These are phyloP conservation scores for Halcyon malimbica DNA, from an alignment of 2,113 vertebrate species.

Conservation along the genomic window DNA sequence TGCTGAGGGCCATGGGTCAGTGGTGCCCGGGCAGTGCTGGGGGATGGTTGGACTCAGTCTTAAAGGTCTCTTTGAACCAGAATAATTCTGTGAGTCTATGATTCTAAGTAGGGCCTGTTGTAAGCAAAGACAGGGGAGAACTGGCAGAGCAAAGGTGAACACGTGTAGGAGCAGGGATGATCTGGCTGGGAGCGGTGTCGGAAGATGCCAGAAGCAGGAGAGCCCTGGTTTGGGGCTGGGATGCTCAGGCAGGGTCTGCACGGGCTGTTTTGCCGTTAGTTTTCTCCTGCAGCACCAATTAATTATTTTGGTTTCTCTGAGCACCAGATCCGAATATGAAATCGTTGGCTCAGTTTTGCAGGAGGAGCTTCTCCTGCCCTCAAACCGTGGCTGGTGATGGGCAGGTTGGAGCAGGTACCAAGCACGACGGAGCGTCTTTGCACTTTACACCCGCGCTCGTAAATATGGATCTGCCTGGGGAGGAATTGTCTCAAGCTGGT, in stretches of 20 bases:
- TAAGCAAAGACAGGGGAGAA: not conserved
- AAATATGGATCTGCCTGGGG: not conserved
- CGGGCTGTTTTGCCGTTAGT: not conserved
- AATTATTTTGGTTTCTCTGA: not conserved
- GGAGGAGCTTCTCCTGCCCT: not conserved
- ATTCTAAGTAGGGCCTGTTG: not conserved
- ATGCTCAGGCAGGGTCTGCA: accelerated
- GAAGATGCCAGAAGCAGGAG: not conserved
- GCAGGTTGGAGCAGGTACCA: not conserved
- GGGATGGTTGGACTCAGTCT: not conserved
- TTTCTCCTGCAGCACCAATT: not conserved
- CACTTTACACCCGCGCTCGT: not conserved
- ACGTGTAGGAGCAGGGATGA: accelerated
- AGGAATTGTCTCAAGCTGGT: constrained; percentile 62
- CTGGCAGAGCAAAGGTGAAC: not conserved
- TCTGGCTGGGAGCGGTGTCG: accelerated
- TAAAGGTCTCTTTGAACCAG: not conserved
- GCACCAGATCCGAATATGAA: not conserved
- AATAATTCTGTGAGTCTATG: not conserved
- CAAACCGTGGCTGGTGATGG: not conserved
- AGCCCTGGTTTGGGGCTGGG: accelerated
- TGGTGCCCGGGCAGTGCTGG: not conserved
- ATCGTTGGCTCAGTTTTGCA: not conserved
- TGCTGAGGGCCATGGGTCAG: not conserved
- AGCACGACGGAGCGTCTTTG: not conserved